Conservation (phyloP, 1,140 invertebrate genomes). For the Zaprionus kolodkinae region DNA sequence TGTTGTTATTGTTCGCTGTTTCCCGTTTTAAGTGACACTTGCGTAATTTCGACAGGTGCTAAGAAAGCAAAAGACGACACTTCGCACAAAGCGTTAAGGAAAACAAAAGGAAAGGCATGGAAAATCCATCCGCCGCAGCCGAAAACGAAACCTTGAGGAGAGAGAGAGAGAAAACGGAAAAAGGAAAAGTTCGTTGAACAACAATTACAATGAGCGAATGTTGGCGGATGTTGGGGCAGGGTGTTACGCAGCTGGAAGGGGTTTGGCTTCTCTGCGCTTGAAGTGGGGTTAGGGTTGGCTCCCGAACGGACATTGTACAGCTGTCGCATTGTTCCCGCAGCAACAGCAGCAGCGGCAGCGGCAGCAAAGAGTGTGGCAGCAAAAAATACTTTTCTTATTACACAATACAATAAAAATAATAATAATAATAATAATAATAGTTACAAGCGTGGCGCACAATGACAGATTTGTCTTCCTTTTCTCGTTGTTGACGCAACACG, state of each 20-base stretch:
- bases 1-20: constrained; percentile 43
- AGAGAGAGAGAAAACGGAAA: constrained; percentile 19
- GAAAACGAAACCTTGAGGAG: constrained; percentile 22
- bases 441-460: constrained; percentile 58
- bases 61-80: constrained; percentile 51
- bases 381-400: constrained; percentile 65
- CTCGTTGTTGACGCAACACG: constrained; percentile 56
- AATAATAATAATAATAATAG: constrained; percentile 56
- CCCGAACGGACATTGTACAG: constrained; percentile 46
- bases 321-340: constrained; percentile 46
- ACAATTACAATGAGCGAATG: constrained; percentile 72
- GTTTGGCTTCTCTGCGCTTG: not conserved
- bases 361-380: constrained; percentile 9
- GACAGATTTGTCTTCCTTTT: constrained; percentile 65
- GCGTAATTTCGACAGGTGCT: constrained; percentile 74
- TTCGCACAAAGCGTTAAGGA: constrained; percentile 52
- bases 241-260: not conserved
- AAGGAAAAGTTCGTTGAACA: constrained; percentile 73
- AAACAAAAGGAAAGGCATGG: constrained; percentile 54
- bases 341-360: constrained; percentile 8
- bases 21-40: constrained; percentile 65
- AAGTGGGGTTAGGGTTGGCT: not conserved
- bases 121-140: constrained; percentile 21
- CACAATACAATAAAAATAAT: constrained; percentile 68
- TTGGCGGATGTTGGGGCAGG: not conserved